A percentile compares a stretch with the other conserved stretches of the same genome.
Evolutionary conservation across 2,113 vertebrate genomes (phyloP).

Genomic region (Nerophis lumbriciformis): DNA sequence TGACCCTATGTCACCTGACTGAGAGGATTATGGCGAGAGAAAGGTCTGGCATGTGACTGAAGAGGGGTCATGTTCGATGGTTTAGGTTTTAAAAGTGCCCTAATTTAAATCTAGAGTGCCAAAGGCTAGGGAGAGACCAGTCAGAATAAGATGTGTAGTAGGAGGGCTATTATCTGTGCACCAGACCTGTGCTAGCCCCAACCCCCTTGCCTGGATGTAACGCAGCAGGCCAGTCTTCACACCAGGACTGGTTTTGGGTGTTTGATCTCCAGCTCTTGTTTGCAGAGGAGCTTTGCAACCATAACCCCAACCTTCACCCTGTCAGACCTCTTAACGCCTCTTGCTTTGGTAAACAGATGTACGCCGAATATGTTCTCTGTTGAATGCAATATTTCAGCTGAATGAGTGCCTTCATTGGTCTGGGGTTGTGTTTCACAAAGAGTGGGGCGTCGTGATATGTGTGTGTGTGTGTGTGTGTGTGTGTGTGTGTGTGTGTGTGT

Average conservation of each 20-base stretch:
- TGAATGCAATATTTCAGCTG: constrained; percentile 40
- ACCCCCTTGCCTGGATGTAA: constrained; percentile 11
- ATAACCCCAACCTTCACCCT: constrained; percentile 56
- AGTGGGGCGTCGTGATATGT: too few relatives aligned
- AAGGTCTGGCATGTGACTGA: constrained; percentile 51
- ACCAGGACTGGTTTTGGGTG: constrained; percentile 48
- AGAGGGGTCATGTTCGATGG: constrained; percentile 46
- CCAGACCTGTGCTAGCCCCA: constrained; percentile 23
- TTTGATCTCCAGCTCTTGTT: constrained; percentile 63
- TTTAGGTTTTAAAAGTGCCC: constrained; percentile 27
- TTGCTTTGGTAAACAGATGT: constrained; percentile 43
- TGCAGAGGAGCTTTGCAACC: constrained; percentile 64
- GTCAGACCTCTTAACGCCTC: constrained; percentile 40
- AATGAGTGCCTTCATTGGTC: constrained; percentile 26
- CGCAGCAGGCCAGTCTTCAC: constrained; percentile 37
- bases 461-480: too few relatives aligned
- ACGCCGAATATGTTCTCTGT: constrained; percentile 17
- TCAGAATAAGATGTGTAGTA: constrained; percentile 30
- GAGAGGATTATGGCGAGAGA: constrained; percentile 49
- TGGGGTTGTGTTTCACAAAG: background rate
- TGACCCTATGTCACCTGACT: constrained; percentile 59
- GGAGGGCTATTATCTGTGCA: constrained; percentile 37
- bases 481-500: too few relatives aligned
- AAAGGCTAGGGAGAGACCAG: constrained; percentile 20
- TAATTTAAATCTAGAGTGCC: constrained; percentile 33